Percentiles rank a stretch among this genome's conserved stretches.
phyloP scores from a whole-genome alignment of 2,888 invertebrate species.

The Archaeoteleia sp. region DNA sequence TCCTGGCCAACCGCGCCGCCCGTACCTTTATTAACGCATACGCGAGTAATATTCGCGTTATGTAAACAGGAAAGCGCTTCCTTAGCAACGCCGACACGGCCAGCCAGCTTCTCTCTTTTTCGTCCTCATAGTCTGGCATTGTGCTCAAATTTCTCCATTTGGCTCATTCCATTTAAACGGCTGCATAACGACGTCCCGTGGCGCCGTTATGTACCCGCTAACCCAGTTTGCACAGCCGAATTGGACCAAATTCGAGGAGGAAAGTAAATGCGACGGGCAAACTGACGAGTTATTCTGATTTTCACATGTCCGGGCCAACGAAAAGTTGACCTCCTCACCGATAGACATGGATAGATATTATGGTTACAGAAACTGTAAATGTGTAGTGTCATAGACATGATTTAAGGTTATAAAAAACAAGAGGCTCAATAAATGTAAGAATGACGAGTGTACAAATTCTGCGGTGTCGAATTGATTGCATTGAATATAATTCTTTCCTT shows the following conservation, averaged over 20 bases:
- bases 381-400: too few species aligned
- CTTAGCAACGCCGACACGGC: conserved; percentile 19
- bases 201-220: conserved; percentile 13
- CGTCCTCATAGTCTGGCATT: not conserved
- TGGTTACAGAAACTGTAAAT: too few species aligned
- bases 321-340: conserved; percentile 14
- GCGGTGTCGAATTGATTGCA: too few species aligned
- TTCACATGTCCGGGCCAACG: conserved; percentile 1
- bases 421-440: too few species aligned
- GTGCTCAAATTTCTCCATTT: conserved; percentile 22
- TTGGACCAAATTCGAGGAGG: conserved; percentile 22
- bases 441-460: too few species aligned
- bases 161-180: conserved; percentile 32
- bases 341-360: too few species aligned
- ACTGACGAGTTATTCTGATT: conserved; percentile 4
- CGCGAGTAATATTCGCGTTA: conserved; percentile 23
- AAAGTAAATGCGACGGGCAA: conserved; percentile 8
- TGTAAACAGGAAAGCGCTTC: conserved; percentile 17
- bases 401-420: too few species aligned
- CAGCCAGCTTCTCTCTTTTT: conserved; percentile 27
- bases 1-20: conserved; percentile 14
- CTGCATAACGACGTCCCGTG: conserved; percentile 22
- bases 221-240: conserved; percentile 24
- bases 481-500: too few species aligned
- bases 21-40: conserved; percentile 22